phyloP scores from a whole-genome alignment of 2,797 vertebrate genomes.

The Chloroceryle inda region DNA sequence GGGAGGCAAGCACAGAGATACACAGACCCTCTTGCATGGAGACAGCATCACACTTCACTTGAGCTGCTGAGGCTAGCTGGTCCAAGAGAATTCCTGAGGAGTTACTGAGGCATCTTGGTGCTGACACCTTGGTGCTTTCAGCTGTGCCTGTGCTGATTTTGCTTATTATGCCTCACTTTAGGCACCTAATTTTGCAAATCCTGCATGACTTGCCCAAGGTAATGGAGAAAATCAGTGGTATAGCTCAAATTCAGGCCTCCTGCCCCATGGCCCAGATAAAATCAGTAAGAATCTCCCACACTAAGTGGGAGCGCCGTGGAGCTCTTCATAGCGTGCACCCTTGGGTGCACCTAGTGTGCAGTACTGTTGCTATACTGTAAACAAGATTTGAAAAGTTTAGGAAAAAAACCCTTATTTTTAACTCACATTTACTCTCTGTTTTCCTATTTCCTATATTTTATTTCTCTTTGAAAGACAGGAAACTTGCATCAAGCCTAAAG shows the following conservation, averaged over 20 bases:
- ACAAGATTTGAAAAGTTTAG: neutral
- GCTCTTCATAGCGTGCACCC: accelerated
- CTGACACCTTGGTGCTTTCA: neutral
- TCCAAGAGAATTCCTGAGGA: neutral
- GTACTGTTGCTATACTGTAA: neutral
- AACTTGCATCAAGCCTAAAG: neutral
- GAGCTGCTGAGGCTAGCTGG: neutral
- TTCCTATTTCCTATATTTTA: neutral
- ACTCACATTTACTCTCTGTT: neutral
- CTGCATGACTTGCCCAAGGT: neutral
- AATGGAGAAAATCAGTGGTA: neutral
- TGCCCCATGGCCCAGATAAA: neutral
- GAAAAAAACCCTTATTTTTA: neutral
- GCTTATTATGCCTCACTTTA: neutral
- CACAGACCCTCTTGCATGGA: neutral
- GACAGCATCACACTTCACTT: accelerated
- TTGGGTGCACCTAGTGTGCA: neutral
- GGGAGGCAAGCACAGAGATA: neutral
- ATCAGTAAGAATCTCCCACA: neutral
- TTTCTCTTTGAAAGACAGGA: neutral
- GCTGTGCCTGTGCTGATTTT: neutral
- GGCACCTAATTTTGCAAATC: neutral
- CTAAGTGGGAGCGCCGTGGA: neutral
- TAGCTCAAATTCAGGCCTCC: accelerated
- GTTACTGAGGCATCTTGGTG: accelerated